Evolutionary conservation across 2,797 vertebrate genomes (phyloP).

Genomic region (Amblyopsis hoosieri): DNA sequence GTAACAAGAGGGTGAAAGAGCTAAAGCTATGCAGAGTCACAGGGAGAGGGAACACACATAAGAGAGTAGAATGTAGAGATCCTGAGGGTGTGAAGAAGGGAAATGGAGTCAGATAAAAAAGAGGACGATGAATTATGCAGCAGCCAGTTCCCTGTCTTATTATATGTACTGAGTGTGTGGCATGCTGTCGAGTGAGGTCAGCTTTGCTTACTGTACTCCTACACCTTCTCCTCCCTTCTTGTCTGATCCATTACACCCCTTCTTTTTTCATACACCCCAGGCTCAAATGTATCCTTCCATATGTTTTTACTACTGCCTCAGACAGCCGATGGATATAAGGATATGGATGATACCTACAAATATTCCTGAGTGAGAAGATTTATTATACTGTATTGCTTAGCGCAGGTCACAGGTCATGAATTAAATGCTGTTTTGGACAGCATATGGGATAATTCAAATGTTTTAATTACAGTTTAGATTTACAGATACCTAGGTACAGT

Average conservation of each 20-base stretch:
- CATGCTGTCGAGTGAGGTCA: conserved; percentile 50
- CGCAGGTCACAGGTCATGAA: no score
- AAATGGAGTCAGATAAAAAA: conserved; percentile 59
- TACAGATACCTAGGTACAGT: no score
- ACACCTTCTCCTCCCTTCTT: background rate
- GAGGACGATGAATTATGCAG: conserved; percentile 73
- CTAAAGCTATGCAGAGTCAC: background rate
- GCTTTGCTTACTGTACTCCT: conserved; percentile 30
- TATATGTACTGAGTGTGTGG: conserved; percentile 28
- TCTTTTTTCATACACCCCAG: background rate
- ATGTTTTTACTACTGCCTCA: no score
- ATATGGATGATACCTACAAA: background rate
- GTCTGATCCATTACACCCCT: conserved; percentile 1
- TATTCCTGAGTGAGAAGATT: background rate
- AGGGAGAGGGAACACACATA: conserved; percentile 18
- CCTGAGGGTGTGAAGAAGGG: conserved; percentile 29
- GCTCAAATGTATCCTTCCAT: no score
- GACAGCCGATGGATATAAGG: background rate
- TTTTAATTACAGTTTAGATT: no score
- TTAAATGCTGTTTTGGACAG: no score
- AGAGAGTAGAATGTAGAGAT: conserved; percentile 30
- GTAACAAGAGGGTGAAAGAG: conserved; percentile 8
- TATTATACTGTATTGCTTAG: no score
- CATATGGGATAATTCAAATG: no score
- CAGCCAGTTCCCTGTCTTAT: conserved; percentile 47